Conservation (phyloP, 2,797 vertebrate species). For the Chromobotia macracanthus region DNA sequence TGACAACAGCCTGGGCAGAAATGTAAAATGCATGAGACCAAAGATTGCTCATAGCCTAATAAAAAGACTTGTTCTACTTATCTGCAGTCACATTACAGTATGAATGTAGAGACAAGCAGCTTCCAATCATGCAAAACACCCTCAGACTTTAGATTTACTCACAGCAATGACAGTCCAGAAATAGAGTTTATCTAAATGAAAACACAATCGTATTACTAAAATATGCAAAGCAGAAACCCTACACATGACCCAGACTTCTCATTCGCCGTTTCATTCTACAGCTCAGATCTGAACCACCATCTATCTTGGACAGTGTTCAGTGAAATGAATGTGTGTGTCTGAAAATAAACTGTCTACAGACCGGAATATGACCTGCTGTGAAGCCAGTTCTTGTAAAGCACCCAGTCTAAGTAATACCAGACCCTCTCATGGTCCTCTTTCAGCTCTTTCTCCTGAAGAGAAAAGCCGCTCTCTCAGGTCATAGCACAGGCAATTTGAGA, state of each 20-base stretch:
- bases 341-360: slow-evolving; percentile 52
- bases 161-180: slow-evolving; percentile 38
- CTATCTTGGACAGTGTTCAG: slow-evolving; percentile 36
- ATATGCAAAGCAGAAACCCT: slow-evolving; percentile 33
- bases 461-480: slow-evolving; percentile 36
- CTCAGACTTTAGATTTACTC: neutral
- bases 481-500: slow-evolving; percentile 31
- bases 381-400: slow-evolving; percentile 37
- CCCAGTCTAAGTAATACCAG: slow-evolving; percentile 45
- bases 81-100: neutral
- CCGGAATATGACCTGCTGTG: slow-evolving; percentile 41
- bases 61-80: neutral
- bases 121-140: slow-evolving; percentile 36
- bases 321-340: slow-evolving; percentile 24
- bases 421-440: slow-evolving; percentile 19
- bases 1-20: neutral
- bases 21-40: neutral
- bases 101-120: slow-evolving; percentile 2
- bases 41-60: neutral
- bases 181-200: slow-evolving; percentile 32
- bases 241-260: slow-evolving; percentile 37
- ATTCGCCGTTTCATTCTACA: slow-evolving; percentile 32
- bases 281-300: slow-evolving; percentile 27
- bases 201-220: slow-evolving; percentile 38
- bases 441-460: slow-evolving; percentile 19